phyloP scores from a whole-genome alignment of 2,113 vertebrate species.

The Arothron firmamentum region DNA sequence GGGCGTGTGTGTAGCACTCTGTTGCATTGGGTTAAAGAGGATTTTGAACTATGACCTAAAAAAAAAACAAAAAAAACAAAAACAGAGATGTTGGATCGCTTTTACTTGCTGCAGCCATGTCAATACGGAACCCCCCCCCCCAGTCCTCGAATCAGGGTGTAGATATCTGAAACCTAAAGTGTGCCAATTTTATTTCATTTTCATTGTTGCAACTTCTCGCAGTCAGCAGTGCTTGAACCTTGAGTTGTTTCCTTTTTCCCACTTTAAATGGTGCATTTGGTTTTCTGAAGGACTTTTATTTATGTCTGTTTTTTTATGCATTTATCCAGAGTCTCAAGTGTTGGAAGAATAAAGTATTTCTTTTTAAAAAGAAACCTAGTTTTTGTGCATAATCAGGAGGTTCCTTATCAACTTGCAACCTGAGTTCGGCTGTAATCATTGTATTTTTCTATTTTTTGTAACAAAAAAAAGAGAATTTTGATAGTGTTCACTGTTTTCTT shows the following conservation, averaged over 20 bases:
- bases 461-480: constrained; percentile 62
- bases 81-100: constrained; percentile 23
- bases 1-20: neutral
- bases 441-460: constrained; percentile 73
- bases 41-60: constrained; percentile 19
- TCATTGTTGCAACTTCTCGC: constrained; percentile 33
- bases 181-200: constrained; percentile 39
- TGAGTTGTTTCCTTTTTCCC: constrained; percentile 2
- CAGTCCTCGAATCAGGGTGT: constrained; percentile 57
- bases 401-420: constrained; percentile 46
- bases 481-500: constrained; percentile 59
- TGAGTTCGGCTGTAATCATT: constrained; percentile 45
- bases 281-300: constrained; percentile 70
- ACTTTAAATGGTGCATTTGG: constrained; percentile 42
- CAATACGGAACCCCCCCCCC: constrained; percentile 8
- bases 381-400: constrained; percentile 43
- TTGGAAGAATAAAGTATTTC: constrained; percentile 46
- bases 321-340: constrained; percentile 60
- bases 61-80: constrained; percentile 1
- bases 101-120: constrained; percentile 19
- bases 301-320: constrained; percentile 53
- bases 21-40: constrained; percentile 16
- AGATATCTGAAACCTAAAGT: constrained; percentile 57
- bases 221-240: constrained; percentile 17
- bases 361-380: constrained; percentile 38